Base-by-base conservation (phyloP, 1,140 invertebrate genomes). In the Drosophila gunungcola region DNA sequence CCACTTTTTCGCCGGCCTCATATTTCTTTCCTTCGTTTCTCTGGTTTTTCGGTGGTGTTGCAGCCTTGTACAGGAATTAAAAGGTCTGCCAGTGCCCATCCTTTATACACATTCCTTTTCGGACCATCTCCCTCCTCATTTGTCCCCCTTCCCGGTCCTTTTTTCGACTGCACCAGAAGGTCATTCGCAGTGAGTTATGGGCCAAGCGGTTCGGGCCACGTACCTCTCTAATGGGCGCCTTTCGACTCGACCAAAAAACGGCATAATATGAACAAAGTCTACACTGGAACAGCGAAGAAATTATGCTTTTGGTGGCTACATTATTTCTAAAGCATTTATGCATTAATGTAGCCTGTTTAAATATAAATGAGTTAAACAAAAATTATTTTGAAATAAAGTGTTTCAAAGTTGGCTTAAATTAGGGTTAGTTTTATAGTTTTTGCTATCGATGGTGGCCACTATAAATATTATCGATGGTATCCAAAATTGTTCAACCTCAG, bases 171-270 rank as follows among this genome's bases (percentile, higher is more conserved):
- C 78, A 46, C 55, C 75, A 86, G 83, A 86, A 86, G 83, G 83
- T 86, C 83, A 83, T 77, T 86, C 79, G 75, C 63, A 29, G 83
- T 88, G 83, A 88, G 84, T 83, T 88, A 88, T 89, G 84, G 70
- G 67, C 79, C 63, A 81, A 69, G 52, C 46, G 61, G 73, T 65
- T 57, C 52, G 49, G 57, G 56, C 73, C 62, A 73, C 73, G 73
- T 76, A 76, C 36, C 62, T 60, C 79, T 70, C 70, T 80, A 86
- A 86, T 86, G 72, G 84, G 75, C 52, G 56, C 73, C 29, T 76
- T 77, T 69, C 51, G 52, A 52, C 45, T 34, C n/a, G 10, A n/a
- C 32, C 34, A 53, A 45, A 74, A 73, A 49, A 39, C 16, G 13
- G n/a, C 39, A 45, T 53, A 54, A 46, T 49, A 36, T 57, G 39